A percentile compares a stretch with the other conserved stretches of the same genome.
Conservation (phyloP, 2,113 vertebrate genomes). For the Dasypus novemcinctus region DNA sequence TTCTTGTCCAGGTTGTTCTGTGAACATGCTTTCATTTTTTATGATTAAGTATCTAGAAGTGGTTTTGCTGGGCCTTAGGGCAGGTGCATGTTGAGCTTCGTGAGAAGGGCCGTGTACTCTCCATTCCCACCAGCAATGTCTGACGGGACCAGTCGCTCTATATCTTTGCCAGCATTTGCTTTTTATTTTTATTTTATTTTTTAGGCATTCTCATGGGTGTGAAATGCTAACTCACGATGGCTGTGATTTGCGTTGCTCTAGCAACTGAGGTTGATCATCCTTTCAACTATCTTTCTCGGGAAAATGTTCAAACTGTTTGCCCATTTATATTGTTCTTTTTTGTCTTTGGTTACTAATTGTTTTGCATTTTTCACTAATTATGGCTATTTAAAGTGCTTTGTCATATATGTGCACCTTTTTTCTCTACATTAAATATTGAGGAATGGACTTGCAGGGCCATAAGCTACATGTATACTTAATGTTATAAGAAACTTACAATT, state of each 20-base stretch:
- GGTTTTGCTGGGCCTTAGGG: too few relatives aligned
- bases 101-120: too few relatives aligned
- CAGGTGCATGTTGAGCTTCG: too few relatives aligned
- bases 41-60: fast-evolving
- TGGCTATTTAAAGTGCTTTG: neutral
- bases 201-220: neutral
- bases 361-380: neutral
- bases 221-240: fast-evolving
- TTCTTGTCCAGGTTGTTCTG: neutral
- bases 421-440: too few relatives aligned
- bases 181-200: too few relatives aligned
- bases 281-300: neutral
- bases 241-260: neutral
- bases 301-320: neutral
- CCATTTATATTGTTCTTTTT: neutral
- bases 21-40: neutral
- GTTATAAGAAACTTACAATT: too few relatives aligned
- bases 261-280: neutral
- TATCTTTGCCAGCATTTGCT: neutral
- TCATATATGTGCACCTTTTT: too few relatives aligned
- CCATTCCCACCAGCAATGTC: too few relatives aligned
- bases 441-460: too few relatives aligned
- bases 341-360: too few relatives aligned
- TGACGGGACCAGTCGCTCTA: too few relatives aligned
- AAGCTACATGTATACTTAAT: too few relatives aligned